Conservation (phyloP, 1,140 invertebrate genomes). For the Bactericera cockerelli region DNA sequence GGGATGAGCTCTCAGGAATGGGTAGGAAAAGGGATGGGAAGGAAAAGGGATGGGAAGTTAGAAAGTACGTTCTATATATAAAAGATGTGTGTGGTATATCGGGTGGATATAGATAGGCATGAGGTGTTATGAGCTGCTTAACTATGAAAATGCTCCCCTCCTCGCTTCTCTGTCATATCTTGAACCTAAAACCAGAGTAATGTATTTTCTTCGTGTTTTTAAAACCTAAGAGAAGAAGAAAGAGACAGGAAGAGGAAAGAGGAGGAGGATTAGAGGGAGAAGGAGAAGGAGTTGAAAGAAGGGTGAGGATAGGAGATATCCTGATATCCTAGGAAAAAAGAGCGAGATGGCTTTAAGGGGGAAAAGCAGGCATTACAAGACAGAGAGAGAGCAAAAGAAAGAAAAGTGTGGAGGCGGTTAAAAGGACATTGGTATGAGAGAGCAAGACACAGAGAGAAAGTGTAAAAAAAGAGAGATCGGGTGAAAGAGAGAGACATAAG, state of each 20-base stretch:
- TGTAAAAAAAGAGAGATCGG: too few relatives aligned
- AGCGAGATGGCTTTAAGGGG: constrained; percentile 4
- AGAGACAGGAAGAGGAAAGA: not conserved
- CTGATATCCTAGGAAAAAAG: too few relatives aligned
- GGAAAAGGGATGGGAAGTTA: not conserved
- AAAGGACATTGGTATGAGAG: too few relatives aligned
- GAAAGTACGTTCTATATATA: not conserved
- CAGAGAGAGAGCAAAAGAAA: too few relatives aligned
- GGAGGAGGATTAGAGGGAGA: constrained; percentile 2
- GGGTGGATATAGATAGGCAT: too few relatives aligned
- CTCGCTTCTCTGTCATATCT: not conserved
- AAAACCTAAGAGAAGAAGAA: not conserved
- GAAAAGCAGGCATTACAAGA: not conserved
- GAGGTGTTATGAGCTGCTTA: constrained; percentile 7
- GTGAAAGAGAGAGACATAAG: too few relatives aligned
- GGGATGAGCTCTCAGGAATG: not conserved
- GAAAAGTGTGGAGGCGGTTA: too few relatives aligned
- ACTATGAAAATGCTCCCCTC: constrained; percentile 3
- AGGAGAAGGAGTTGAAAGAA: constrained; percentile 2
- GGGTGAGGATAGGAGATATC: too few relatives aligned
- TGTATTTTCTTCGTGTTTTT: constrained; percentile 6
- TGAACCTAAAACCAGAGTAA: constrained; percentile 1
- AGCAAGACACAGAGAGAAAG: too few relatives aligned
- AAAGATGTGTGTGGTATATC: too few relatives aligned
- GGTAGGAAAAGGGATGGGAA: not conserved